Base-by-base conservation (phyloP, 2,888 invertebrate species). In the Girardia tigrina region DNA sequence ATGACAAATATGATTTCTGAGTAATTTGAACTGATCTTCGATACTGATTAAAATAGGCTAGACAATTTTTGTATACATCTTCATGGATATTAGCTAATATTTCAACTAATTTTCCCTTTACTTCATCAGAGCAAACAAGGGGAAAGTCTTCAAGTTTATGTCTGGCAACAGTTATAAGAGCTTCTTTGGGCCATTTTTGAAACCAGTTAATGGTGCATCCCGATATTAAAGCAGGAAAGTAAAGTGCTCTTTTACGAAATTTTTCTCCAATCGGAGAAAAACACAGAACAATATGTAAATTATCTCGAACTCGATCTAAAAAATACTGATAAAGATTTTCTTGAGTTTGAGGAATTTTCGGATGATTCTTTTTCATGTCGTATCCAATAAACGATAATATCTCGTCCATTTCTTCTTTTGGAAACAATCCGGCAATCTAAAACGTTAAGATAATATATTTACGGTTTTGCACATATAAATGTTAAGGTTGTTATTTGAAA, bases 361-460 rank as follows among this genome's bases (percentile, higher is more conserved):
- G 93, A 85, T 92, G 92, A 84, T 95, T 94, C 72, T 94, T 88
- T 85, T 91, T 92, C 90, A 95, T 91, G 74, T 92, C 88, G 0
- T 94, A 93, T 0, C 91, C 91, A 78, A 95, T 83, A 83, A 94
- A 94, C 28, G 91, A 89, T 76, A 93, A 90, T 28, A 95, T 94
- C 87, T 95, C 95, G 77, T 90, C 89, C 84, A 93, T 92, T 83
- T 95, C 95, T 83, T 95, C 95, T 81, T 93, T 90, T 0, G 90
- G 91, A 83, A 93, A 93, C 70, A 93, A 16, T 2, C 56, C 56
- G 23, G 56, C 56, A 8, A 56, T 56, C 56, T 56, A 12, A 56
- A 56, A 12, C n/a, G n/a, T n/a, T n/a, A n/a, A n/a, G n/a, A n/a
- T n/a, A n/a, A n/a, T n/a, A n/a, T n/a, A n/a, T n/a, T n/a, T n/a